A percentile compares a stretch with the other conserved stretches of the same genome.
Evolutionary conservation across 2,797 vertebrate species (phyloP).

Genomic region (Sibirionetta formosa): DNA sequence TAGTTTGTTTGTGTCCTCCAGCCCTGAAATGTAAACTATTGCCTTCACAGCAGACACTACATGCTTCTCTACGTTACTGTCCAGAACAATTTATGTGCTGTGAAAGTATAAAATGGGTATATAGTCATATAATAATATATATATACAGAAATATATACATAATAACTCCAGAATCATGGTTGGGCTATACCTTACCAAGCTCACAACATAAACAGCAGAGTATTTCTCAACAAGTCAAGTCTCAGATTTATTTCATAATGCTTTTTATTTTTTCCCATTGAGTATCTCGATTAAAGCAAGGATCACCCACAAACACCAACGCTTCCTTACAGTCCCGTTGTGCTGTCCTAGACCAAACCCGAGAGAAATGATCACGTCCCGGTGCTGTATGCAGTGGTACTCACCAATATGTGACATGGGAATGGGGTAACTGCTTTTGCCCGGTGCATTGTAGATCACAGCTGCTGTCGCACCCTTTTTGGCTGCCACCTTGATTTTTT

Average conservation of each 20-base stretch:
- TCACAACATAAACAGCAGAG: rapidly evolving
- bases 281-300: not conserved
- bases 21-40: not conserved
- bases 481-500: slow-evolving; percentile 87
- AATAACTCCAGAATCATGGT: not conserved
- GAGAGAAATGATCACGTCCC: not conserved
- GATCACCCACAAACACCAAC: not conserved
- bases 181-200: not conserved
- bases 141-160: no score
- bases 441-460: slow-evolving; percentile 88
- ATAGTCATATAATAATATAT: no score
- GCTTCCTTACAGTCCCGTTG: not conserved
- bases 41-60: not conserved
- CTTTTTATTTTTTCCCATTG: rapidly evolving
- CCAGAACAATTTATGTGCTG: not conserved
- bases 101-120: not conserved
- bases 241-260: not conserved
- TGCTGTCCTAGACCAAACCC: not conserved
- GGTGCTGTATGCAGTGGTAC: not conserved
- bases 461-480: slow-evolving; percentile 85
- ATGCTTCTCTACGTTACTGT: not conserved
- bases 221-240: not conserved
- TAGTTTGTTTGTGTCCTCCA: not conserved
- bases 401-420: slow-evolving; percentile 86
- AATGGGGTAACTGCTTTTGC: slow-evolving; percentile 78